A percentile compares a stretch with the other conserved stretches of the same genome.
phyloP scores from a whole-genome alignment of 2,888 invertebrate genomes.

The Melanophora roralis region DNA sequence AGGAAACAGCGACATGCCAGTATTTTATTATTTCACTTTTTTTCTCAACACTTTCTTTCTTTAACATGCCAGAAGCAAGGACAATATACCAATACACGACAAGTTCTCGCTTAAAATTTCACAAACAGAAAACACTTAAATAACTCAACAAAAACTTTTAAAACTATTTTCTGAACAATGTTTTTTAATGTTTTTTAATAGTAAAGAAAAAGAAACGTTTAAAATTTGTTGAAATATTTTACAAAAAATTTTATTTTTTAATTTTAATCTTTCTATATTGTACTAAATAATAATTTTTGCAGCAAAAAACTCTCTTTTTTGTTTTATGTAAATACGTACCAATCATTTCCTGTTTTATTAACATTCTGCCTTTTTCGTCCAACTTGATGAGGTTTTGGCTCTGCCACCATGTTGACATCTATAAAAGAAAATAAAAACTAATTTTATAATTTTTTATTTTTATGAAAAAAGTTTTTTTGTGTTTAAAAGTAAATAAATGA shows the following conservation, averaged over 20 bases:
- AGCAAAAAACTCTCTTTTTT: too few relatives aligned
- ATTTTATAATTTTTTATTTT: constrained; percentile 34
- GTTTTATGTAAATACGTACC: constrained; percentile 79
- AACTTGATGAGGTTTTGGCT: constrained; percentile 83
- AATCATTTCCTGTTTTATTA: constrained; percentile 81
- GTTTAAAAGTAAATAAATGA: background rate
- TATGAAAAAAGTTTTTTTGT: too few relatives aligned
- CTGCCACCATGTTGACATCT: constrained; percentile 85
- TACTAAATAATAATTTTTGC: too few relatives aligned
- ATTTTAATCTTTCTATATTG: constrained; percentile 4
- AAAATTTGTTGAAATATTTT: constrained; percentile 31
- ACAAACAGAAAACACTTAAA: constrained; percentile 39
- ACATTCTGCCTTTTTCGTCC: constrained; percentile 81
- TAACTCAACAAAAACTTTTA: constrained; percentile 1
- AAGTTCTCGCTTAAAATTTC: constrained; percentile 51
- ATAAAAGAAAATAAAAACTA: constrained; percentile 68
- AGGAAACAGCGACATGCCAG: constrained; percentile 33
- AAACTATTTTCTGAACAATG: constrained; percentile 43
- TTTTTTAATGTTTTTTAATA: constrained; percentile 25
- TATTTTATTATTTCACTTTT: constrained; percentile 29
- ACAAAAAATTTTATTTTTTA: constrained; percentile 20
- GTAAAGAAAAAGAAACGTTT: constrained; percentile 29
- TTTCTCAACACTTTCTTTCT: constrained; percentile 11
- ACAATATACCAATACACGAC: constrained; percentile 56
- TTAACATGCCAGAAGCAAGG: constrained; percentile 36